Base-by-base conservation (phyloP, 92 coral and sea anemone species). In the Porites rus region DNA sequence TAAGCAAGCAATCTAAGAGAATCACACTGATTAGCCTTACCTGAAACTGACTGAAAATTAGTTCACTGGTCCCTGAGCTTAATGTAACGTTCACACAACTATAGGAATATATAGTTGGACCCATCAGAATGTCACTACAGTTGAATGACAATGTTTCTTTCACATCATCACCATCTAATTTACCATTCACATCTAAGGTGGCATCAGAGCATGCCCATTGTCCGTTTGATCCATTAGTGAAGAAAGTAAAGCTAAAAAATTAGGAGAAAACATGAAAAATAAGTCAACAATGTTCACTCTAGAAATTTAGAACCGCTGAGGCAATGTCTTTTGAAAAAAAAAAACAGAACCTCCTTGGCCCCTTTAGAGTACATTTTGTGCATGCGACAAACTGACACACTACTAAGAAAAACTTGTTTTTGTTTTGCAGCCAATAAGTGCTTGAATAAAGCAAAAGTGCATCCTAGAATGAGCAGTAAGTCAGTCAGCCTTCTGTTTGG, bases 121-220 rank as follows among this genome's bases (percentile, higher is more conserved):
- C 87, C 17, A 25, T 21, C 72, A 83, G 25, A 10, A 21, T 4
- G 9, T 74, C 13, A 14, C 80, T 7, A 28, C 80, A 73, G 16
- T 83, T 28, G 64, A 46, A 83, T 10, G n/a, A 61, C 51, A 74
- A 22, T 6, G 19, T 50, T 0, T 24, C 11, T 16, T 14, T 8
- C 22, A 83, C 22, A 3, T 8, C 12, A 16, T 83, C 46, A 2
- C 7, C 18, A 3, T 3, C 65, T 62, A 73, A 83, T 50, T 9
- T 63, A 51, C 87, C 87, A 61, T 74, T 19, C 62, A 83, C 64
- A 14, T 61, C 65, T 25, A 83, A 62, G 22, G 28, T 74, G 38
- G 87, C 80, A 0, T 74, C 20, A 1, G 53, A 43, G 28, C 87
- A 83, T n/a, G 28, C 74, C 87, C 87, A 83, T 6, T 83, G 80